Conservation (phyloP, 1,140 invertebrate genomes). For the Pentalonia nigronervosa region DNA sequence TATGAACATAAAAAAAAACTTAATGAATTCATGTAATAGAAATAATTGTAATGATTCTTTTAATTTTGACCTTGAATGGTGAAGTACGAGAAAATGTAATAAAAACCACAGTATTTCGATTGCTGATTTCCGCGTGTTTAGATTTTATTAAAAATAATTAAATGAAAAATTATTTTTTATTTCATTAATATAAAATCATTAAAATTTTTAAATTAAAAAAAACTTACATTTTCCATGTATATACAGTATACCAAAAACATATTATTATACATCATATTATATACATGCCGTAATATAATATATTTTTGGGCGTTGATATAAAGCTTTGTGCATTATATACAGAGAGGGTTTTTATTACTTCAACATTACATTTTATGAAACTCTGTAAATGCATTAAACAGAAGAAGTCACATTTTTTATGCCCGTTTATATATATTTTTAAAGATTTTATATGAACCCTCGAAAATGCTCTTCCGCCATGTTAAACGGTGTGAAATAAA, state of each 20-base stretch:
- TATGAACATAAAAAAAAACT: neutral
- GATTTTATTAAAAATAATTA: neutral
- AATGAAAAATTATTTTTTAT: neutral
- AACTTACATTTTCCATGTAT: neutral
- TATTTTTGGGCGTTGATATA: slow-evolving; percentile 24
- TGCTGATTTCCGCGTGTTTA: neutral
- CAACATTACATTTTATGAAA: slow-evolving; percentile 48
- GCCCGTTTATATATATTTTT: slow-evolving; percentile 32
- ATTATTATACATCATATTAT: neutral
- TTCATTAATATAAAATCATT: neutral
- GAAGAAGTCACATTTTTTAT: slow-evolving; percentile 51
- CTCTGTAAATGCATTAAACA: slow-evolving; percentile 48
- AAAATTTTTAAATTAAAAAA: slow-evolving; percentile 24
- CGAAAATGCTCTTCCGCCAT: slow-evolving; percentile 53
- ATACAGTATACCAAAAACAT: no score
- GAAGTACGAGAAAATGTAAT: neutral
- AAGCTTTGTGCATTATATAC: neutral
- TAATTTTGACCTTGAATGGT: neutral
- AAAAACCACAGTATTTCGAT: neutral
- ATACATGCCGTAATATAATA: neutral
- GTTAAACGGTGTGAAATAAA: slow-evolving; percentile 57
- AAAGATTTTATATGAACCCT: slow-evolving; percentile 51
- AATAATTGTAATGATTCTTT: neutral
- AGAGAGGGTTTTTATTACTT: slow-evolving; percentile 33
- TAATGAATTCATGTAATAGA: neutral